phyloP scores from a whole-genome alignment of 2,113 vertebrate species.

The Sturnus vulgaris region DNA sequence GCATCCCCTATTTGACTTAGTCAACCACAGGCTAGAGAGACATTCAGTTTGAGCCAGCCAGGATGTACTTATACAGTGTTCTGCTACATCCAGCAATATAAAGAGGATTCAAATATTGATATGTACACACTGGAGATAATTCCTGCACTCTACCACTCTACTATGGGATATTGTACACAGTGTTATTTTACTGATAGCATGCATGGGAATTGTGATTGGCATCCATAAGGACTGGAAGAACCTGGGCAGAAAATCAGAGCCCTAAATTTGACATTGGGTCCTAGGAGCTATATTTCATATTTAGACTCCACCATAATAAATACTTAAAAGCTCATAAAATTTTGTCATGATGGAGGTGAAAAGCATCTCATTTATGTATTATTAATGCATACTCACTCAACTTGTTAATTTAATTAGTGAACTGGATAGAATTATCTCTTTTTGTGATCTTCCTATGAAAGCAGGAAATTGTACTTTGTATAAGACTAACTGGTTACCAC shows the following conservation, averaged over 20 bases:
- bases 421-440: not conserved
- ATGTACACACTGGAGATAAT: not conserved
- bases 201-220: not conserved
- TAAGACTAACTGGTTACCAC: not conserved
- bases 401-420: constrained; percentile 20
- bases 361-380: not conserved
- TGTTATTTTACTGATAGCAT: not conserved
- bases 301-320: not conserved
- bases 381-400: not conserved
- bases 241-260: not conserved
- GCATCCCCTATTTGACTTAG: not conserved
- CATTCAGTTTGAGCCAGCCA: not conserved
- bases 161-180: not conserved
- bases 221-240: not conserved
- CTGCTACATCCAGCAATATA: not conserved
- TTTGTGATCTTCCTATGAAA: not conserved
- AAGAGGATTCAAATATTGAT: constrained; percentile 22
- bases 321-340: constrained; percentile 25
- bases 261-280: not conserved
- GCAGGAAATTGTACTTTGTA: not conserved
- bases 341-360: not conserved
- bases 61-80: not conserved
- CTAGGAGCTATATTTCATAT: not conserved
- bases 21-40: not conserved
- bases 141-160: not conserved